phyloP scores from a whole-genome alignment of 2,888 invertebrate species.

The Chorisops tibialis region DNA sequence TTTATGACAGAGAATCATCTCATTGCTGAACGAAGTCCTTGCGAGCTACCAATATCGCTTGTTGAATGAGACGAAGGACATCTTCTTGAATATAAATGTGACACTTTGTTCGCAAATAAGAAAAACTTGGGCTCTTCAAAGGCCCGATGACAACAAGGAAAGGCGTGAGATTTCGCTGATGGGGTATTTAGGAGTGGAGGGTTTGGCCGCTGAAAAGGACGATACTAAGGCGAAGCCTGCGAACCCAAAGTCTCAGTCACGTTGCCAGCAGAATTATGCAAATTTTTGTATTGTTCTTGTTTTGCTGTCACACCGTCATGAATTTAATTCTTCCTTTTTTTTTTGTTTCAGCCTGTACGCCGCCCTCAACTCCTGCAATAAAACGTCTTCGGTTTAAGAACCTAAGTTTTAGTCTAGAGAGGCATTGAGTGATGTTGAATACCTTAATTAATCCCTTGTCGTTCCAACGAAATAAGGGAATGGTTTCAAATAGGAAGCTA shows the following conservation, averaged over 20 bases:
- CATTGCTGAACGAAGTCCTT: slow-evolving; percentile 2
- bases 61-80: slow-evolving; percentile 32
- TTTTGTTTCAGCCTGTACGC: not conserved
- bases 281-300: slow-evolving; percentile 33
- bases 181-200: no score
- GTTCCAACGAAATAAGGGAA: slow-evolving; percentile 4
- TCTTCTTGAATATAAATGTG: slow-evolving; percentile 34
- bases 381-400: not conserved
- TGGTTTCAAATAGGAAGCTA: slow-evolving; percentile 4
- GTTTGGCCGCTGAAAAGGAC: no score
- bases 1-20: slow-evolving; percentile 2
- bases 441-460: slow-evolving; percentile 26
- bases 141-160: not conserved
- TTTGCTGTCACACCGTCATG: slow-evolving; percentile 33
- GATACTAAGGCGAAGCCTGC: not conserved
- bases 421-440: slow-evolving; percentile 16
- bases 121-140: not conserved
- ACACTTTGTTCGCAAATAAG: slow-evolving; percentile 33
- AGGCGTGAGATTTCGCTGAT: not conserved
- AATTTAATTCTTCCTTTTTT: slow-evolving; percentile 29
- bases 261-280: slow-evolving; percentile 31
- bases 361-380: not conserved
- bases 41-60: slow-evolving; percentile 31
- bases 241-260: not conserved
- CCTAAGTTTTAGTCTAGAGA: slow-evolving; percentile 14